These are phyloP conservation scores for Gari tellinella DNA, from an alignment of 2,888 invertebrate genomes.

Conservation along the genomic window DNA sequence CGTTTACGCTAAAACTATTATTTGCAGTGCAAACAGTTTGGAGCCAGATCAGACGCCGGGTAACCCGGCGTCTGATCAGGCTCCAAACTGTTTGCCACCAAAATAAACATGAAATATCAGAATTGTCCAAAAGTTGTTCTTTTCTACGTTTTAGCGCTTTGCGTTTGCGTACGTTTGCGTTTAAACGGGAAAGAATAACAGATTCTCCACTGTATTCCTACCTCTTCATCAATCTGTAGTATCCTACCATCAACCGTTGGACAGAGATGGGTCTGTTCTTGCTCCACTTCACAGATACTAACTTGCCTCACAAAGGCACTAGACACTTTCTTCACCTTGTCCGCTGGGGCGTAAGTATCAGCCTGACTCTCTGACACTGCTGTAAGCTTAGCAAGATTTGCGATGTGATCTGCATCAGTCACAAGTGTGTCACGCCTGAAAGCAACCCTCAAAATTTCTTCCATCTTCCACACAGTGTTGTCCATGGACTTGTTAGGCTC, in stretches of 20 bases:
- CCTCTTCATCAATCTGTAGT: slow-evolving; percentile 90
- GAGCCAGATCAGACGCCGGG: no score
- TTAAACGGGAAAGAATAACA: no score
- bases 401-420: slow-evolving; percentile 48
- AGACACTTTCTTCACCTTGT: slow-evolving; percentile 33
- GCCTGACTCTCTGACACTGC: neutral
- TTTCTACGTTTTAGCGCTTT: no score
- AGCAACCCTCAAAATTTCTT: slow-evolving; percentile 18
- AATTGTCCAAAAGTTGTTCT: no score
- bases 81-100: no score
- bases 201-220: no score
- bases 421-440: slow-evolving; percentile 65
- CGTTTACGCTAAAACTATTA: no score
- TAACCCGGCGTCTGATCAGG: no score
- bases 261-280: slow-evolving; percentile 91
- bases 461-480: neutral
- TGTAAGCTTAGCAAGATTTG: slow-evolving; percentile 27
- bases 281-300: slow-evolving; percentile 90
- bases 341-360: slow-evolving; percentile 1
- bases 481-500: no score
- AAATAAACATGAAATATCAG: no score
- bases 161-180: no score
- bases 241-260: slow-evolving; percentile 94
- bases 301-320: slow-evolving; percentile 73
- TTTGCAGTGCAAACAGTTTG: no score